These are phyloP conservation scores for Dascillus cervinus DNA, from an alignment of 2,888 invertebrate genomes.

Conservation along the genomic window DNA sequence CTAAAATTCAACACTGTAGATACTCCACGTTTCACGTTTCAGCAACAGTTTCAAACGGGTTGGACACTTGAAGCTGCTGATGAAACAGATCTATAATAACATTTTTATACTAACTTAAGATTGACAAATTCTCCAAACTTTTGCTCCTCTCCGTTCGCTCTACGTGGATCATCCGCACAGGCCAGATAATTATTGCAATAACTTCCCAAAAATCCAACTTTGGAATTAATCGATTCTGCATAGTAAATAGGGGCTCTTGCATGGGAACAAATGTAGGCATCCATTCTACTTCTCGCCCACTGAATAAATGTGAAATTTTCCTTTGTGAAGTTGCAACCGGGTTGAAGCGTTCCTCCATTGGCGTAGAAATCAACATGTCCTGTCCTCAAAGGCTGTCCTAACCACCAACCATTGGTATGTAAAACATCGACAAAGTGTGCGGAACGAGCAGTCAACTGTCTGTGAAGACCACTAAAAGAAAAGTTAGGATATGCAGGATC, in stretches of 20 bases:
- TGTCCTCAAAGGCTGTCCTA: slow-evolving; percentile 84
- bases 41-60: too few species aligned
- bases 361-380: slow-evolving; percentile 86
- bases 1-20: too few species aligned
- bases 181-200: slow-evolving; percentile 35
- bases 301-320: too few species aligned
- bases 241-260: slow-evolving; percentile 51
- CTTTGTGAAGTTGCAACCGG: slow-evolving; percentile 78
- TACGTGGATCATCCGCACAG: too few species aligned
- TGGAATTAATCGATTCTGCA: slow-evolving; percentile 50
- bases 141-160: too few species aligned
- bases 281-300: too few species aligned
- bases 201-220: slow-evolving; percentile 49
- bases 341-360: slow-evolving; percentile 81
- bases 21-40: too few species aligned
- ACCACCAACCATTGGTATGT: slow-evolving; percentile 79
- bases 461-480: slow-evolving; percentile 40
- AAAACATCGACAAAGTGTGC: slow-evolving; percentile 77
- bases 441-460: slow-evolving; percentile 50
- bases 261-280: slow-evolving; percentile 52
- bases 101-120: too few species aligned
- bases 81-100: too few species aligned
- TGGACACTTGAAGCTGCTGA: too few species aligned
- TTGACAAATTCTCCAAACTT: too few species aligned
- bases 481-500: slow-evolving; percentile 61